Evolutionary conservation across 1,140 invertebrate genomes (phyloP), one percentile per base, ranked within the genome.

Genomic region (Procambarus virginalis): DNA sequence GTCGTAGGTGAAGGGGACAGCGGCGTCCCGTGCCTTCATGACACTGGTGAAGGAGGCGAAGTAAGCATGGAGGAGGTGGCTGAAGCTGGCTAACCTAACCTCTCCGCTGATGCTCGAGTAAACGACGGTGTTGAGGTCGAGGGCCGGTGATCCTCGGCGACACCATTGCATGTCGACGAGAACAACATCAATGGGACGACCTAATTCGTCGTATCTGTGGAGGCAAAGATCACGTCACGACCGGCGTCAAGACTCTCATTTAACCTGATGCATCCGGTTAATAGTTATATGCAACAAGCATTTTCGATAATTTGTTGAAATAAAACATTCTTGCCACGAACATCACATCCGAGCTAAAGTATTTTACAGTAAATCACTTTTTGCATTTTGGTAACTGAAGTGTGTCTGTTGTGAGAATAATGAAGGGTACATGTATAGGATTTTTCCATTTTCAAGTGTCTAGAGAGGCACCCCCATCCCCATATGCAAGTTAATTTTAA

Each of bases 151-250:
- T 17, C 81, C 81, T n/a, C 48, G 60, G 1, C 68, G 58, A 34
- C 81, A 84, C 9, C 0, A 3, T 46, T 84, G 81, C 3, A 84
- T 9, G 64, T 84, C 81, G 8, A 84, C n/a, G n/a, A 84, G 60
- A 4, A 22, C 6, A 5, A 84, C 64, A n/a, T 84, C 81, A 10
- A 45, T 14, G 8, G 81, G 81, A n/a, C 64, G 45, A n/a, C 64
- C 81, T 34, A 4, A 22, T 12, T 8, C 14, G 64, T 70, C 68
- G 64, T 84, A 84, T 45, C 81, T 84, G 45, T 8, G 22, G 20
- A 48, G 49, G 17, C 20, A 14, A 64, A 12, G 17, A 5, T 64
- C 12, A 64, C 20, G 2, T 12, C 17, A 64, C 4, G 1, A 20
- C 60, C 17, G 12, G 55, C 6, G 12, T 58, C 8, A 9, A 12